These are phyloP conservation scores for Drosophila oshimai DNA, from an alignment of 1,140 invertebrate genomes.

Conservation along the genomic window DNA sequence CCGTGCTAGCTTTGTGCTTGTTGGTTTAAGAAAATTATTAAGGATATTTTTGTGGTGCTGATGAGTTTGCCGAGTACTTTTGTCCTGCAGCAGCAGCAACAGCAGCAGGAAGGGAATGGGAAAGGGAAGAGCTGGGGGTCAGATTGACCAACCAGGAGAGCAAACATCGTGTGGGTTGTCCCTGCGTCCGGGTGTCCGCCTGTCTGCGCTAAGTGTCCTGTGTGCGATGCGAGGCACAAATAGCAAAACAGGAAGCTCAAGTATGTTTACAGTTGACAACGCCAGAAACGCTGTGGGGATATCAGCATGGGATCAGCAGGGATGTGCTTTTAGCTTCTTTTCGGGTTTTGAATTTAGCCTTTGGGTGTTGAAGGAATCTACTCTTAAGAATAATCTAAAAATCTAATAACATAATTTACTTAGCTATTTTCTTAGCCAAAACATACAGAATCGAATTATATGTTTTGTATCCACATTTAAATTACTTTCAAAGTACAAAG, in stretches of 20 bases:
- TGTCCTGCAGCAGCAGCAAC: too few relatives aligned
- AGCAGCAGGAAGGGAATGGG: background rate
- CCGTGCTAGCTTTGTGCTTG: slow-evolving; percentile 69
- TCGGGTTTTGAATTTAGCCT: background rate
- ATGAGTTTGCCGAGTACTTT: slow-evolving; percentile 81
- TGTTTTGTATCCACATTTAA: too few relatives aligned
- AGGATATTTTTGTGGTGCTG: slow-evolving; percentile 82
- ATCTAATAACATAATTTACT: too few relatives aligned
- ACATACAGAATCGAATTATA: too few relatives aligned
- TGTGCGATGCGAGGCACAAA: slow-evolving; percentile 59
- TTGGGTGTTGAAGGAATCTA: too few relatives aligned
- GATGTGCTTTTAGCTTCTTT: slow-evolving; percentile 3
- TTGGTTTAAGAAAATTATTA: slow-evolving; percentile 82
- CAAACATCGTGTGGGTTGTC: slow-evolving; percentile 53
- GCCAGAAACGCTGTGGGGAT: slow-evolving; percentile 54
- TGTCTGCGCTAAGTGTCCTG: slow-evolving; percentile 46
- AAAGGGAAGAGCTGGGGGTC: background rate
- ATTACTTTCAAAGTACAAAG: too few relatives aligned
- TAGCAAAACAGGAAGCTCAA: slow-evolving; percentile 81
- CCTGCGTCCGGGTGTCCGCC: background rate
- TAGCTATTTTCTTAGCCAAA: too few relatives aligned
- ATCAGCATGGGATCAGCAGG: slow-evolving; percentile 33
- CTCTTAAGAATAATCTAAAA: too few relatives aligned
- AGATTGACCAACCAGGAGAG: slow-evolving; percentile 64
- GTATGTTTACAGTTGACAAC: slow-evolving; percentile 81